Evolutionary conservation across 2,113 vertebrate species (phyloP), one percentile per base, ranked within the genome.

Genomic region (Uropsilus gracilis): DNA sequence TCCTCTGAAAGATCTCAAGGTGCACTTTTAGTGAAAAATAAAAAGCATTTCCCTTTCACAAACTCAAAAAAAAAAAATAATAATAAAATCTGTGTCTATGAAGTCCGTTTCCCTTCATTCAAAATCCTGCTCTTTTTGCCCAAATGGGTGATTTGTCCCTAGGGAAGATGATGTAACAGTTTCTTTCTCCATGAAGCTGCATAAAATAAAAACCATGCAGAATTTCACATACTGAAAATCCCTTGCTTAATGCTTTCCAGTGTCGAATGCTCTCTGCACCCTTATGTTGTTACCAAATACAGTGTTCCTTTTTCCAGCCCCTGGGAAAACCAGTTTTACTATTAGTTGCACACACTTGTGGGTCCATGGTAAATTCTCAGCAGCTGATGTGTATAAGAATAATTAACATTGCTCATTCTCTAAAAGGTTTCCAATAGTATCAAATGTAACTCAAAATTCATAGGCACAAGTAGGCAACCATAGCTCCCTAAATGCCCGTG

Each of bases 241-340:
- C 86, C 53, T 71, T 39, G 48, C 81, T 93, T 96, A 95, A 95
- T 92, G 90, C 91, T 96, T 97, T 94, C 94, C 95, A 96, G 93
- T 34, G 20, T 46, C 81, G 94, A 76, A 53, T 61, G 75, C 89
- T 97, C 91, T 96, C 89, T 92, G 93, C 34, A 85, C 61, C 76
- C 94, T 71, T 94, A 76, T 78, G 92, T 57, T 93, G 89, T 96
- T 95, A 94, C 86, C 93, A 96, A 63, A 95, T 97, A 89, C 3
- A 93, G n/a, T 63, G 63, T 81, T 96, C 85, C 81, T 92, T 96
- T 91, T 68, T 37, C 85, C 39, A 59, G 46, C 91, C 90, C 81
- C 72, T 91, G 94, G 93, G 90, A 97, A 97, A 97, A 93, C 91
- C 96, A 90, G 44, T 96, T 97, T 97, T 93, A 87, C 91, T 94